Evolutionary conservation across 2,888 invertebrate species (phyloP).

Genomic region (Capitulum mitella): DNA sequence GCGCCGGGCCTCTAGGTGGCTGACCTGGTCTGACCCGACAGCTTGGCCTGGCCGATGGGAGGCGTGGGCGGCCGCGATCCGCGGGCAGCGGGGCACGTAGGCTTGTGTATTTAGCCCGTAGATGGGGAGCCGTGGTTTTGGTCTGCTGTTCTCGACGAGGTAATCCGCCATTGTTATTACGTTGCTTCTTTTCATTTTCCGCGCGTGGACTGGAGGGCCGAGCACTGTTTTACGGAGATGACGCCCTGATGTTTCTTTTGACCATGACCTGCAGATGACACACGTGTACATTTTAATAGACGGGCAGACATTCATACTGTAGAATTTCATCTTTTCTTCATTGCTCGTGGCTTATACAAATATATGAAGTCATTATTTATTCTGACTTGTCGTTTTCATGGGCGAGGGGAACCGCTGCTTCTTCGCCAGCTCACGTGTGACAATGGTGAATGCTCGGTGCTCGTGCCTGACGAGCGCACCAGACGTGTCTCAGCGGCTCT

Average conservation of each 20-base stretch:
- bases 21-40: too few relatives aligned
- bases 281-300: constrained; percentile 17
- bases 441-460: too few relatives aligned
- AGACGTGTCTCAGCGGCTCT: too few relatives aligned
- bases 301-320: constrained; percentile 17
- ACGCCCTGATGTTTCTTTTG: background rate
- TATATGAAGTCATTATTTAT: constrained; percentile 25
- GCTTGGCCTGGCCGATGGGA: too few relatives aligned
- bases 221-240: background rate
- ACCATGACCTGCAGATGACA: background rate
- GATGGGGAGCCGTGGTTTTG: background rate
- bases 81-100: background rate
- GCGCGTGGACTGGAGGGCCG: background rate
- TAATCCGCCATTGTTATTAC: background rate
- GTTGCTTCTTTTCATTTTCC: background rate
- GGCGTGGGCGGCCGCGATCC: too few relatives aligned
- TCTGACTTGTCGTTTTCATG: background rate
- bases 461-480: too few relatives aligned
- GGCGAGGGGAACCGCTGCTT: too few relatives aligned
- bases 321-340: constrained; percentile 21
- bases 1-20: too few relatives aligned
- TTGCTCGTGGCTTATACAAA: constrained; percentile 24
- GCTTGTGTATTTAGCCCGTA: constrained; percentile 5
- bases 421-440: too few relatives aligned
- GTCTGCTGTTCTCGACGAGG: background rate